phyloP scores from a whole-genome alignment of 1,140 invertebrate species.

The Drosophila melanogaster region DNA sequence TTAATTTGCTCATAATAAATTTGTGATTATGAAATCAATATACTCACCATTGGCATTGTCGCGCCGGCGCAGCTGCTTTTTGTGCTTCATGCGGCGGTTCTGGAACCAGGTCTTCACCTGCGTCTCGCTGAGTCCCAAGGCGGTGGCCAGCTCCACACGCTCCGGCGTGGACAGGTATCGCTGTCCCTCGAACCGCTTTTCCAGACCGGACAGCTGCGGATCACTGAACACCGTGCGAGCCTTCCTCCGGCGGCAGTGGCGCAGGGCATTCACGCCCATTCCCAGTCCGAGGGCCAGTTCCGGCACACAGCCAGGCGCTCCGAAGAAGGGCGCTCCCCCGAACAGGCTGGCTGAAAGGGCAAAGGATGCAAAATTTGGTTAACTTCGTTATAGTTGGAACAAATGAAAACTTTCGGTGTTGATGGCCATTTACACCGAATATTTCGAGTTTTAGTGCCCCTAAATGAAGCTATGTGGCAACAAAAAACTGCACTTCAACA shows the following conservation, averaged over 20 bases:
- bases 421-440: slow-evolving; percentile 51
- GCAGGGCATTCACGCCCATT: slow-evolving; percentile 89
- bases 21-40: neutral
- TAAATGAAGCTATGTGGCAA: neutral
- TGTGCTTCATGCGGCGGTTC: slow-evolving; percentile 98
- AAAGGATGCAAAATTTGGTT: slow-evolving; percentile 49
- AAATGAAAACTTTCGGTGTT: slow-evolving; percentile 69
- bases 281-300: slow-evolving; percentile 85
- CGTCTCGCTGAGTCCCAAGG: slow-evolving; percentile 97
- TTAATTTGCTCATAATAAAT: too few species aligned
- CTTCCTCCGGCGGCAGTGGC: slow-evolving; percentile 96
- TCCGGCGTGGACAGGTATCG: slow-evolving; percentile 99
- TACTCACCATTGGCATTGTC: slow-evolving; percentile 76
- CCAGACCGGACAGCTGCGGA: slow-evolving; percentile 96
- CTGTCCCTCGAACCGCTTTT: slow-evolving; percentile 97
- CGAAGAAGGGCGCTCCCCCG: slow-evolving; percentile 78
- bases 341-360: slow-evolving; percentile 77
- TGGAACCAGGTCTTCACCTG: slow-evolving; percentile 99
- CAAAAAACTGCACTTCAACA: too few species aligned
- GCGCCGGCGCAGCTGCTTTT: slow-evolving; percentile 92
- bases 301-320: slow-evolving; percentile 85
- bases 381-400: slow-evolving; percentile 39
- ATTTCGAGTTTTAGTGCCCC: too few species aligned
- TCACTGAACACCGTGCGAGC: slow-evolving; percentile 99
- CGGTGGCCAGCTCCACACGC: slow-evolving; percentile 95